Conservation (phyloP, 2,797 vertebrate species). For the Thamnophis elegans region DNA sequence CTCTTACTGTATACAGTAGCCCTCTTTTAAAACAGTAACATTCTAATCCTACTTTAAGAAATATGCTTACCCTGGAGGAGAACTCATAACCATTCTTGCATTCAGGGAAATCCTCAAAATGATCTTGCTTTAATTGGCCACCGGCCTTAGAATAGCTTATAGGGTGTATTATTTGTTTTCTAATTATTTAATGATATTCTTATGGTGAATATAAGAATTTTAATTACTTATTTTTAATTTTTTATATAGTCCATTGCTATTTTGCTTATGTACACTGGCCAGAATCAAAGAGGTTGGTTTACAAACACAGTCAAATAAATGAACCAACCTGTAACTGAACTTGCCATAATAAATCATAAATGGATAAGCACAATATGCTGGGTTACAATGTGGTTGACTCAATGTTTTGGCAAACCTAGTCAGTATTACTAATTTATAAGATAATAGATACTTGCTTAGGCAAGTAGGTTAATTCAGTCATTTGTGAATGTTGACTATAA, state of each 20-base stretch:
- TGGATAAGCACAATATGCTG: background rate
- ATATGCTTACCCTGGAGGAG: background rate
- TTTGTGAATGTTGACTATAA: background rate
- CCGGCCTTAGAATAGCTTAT: background rate
- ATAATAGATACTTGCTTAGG: background rate
- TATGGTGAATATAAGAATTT: background rate
- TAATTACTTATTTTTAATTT: background rate
- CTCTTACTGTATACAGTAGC: background rate
- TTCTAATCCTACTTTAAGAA: background rate
- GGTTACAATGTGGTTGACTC: background rate
- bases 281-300: background rate
- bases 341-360: background rate
- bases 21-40: background rate
- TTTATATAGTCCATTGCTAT: background rate
- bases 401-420: background rate
- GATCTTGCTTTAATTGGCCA: background rate
- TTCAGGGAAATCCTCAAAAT: background rate
- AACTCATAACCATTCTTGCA: background rate
- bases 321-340: background rate
- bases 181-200: background rate
- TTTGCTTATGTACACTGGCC: background rate
- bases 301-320: background rate
- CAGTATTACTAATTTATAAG: background rate
- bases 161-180: background rate
- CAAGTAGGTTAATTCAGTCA: background rate